Conservation (phyloP, 2,888 invertebrate species). For the Adineta ricciae region DNA sequence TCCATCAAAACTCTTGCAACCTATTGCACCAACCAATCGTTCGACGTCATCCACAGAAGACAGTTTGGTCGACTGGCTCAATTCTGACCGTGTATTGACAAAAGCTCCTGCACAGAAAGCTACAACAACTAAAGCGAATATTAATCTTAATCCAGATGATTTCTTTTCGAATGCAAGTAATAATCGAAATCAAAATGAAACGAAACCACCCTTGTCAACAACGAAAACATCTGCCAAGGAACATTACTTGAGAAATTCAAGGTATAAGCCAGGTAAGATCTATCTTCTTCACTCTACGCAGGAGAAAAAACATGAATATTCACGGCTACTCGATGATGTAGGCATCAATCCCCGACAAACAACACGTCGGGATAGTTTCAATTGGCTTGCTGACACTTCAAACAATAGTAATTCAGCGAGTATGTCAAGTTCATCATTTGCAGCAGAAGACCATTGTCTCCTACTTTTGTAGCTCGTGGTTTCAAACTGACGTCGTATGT, state of each 20-base stretch:
- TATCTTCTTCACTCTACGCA: no score
- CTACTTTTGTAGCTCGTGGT: background rate
- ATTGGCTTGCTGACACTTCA: background rate
- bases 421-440: background rate
- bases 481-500: background rate
- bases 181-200: slow-evolving; percentile 1
- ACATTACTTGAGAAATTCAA: background rate
- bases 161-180: background rate
- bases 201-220: background rate
- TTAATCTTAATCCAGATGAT: background rate
- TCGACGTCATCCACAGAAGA: background rate
- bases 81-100: background rate
- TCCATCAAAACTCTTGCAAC: no score
- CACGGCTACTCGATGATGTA: no score
- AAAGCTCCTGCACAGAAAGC: background rate
- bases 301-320: no score
- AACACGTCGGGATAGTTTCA: background rate
- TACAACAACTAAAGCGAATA: background rate
- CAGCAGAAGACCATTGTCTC: no score
- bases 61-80: background rate
- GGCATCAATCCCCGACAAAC: slow-evolving; percentile 12
- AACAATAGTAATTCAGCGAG: slow-evolving; percentile 2
- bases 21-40: background rate
- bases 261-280: slow-evolving; percentile 1
- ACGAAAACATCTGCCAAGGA: background rate